Evolutionary conservation across 1,140 invertebrate genomes (phyloP), one percentile per base, ranked within the genome.

Genomic region (Cotesia glomerata): DNA sequence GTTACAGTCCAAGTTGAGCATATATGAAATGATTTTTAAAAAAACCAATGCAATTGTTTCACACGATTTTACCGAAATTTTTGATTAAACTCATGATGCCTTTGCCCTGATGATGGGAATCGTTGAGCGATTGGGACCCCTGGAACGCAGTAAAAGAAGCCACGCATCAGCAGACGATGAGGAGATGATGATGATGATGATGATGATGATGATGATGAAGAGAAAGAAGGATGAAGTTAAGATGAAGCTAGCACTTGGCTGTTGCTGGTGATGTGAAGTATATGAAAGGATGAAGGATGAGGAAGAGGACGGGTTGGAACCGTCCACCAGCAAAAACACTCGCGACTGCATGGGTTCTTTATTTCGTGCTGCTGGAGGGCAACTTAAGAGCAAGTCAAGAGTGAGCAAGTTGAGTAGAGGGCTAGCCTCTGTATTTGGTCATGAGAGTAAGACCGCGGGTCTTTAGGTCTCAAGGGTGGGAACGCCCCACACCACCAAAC

Each of bases 341-440:
- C 26, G 34, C 59, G 59, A 62, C 59, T 62, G 39, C 39, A 45
- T 45, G 59, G 59, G 34, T 54, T 66, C 63, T 71, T 71, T 62
- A 18, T 59, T 45, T 45, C 39, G 39, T 45, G 39, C 39, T 45
- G 39, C 39, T 45, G 39, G 39, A 45, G 39, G 39, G 39, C 39
- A 45, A 45, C 39, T 45, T 11, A 45, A 45, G 39, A 45, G 39
- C 39, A 45, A 45, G 39, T 45, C 39, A 45, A 45, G 39, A 45
- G 39, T 45, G 39, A 45, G 39, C 39, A 45, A 45, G 39, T 45
- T 45, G 39, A 45, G 56, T 49, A n/a, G 68, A 74, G 61, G 66
- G 67, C 72, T 52, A 74, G 70, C 49, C 62, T 61, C 75, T 76
- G 67, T 74, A 76, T 76, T 76, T 76, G 75, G 75, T 67, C 70